These are phyloP conservation scores for Trididemnum nubilum DNA, from an alignment of 23 tunicate species.

Conservation along the genomic window DNA sequence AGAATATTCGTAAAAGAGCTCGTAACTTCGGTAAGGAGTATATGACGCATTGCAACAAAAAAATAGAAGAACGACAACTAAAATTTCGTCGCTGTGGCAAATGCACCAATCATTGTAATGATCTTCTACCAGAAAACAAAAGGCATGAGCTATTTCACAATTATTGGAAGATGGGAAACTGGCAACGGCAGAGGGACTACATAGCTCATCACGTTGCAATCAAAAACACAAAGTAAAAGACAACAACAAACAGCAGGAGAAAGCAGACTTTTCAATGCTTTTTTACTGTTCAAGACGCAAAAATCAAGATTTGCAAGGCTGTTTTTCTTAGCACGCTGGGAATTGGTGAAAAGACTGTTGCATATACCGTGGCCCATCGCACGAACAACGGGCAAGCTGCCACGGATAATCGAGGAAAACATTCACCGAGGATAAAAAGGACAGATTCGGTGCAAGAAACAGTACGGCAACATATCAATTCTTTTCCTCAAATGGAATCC, in stretches of 20 bases:
- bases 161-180: constrained; percentile 1
- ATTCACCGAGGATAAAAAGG: not conserved
- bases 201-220: not conserved
- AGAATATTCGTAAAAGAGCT: not conserved
- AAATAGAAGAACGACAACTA: not conserved
- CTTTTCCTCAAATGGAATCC: not conserved
- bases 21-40: not conserved
- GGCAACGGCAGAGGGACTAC: constrained; percentile 1
- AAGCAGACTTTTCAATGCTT: not conserved
- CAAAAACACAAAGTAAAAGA: not conserved
- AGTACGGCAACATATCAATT: not conserved
- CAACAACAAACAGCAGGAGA: not conserved
- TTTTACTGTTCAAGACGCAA: not conserved
- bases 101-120: constrained; percentile 8
- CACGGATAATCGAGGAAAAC: not conserved
- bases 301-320: constrained; percentile 2
- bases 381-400: not conserved
- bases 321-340: constrained; percentile 3
- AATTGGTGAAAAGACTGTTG: constrained; percentile 7
- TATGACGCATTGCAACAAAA: not conserved
- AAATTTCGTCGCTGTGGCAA: constrained; percentile 12
- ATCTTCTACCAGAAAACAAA: not conserved
- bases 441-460: not conserved
- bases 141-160: not conserved
- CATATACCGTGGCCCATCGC: not conserved